Conservation (phyloP, 2,113 vertebrate genomes). For the Cyprinodon brontotheroides region DNA sequence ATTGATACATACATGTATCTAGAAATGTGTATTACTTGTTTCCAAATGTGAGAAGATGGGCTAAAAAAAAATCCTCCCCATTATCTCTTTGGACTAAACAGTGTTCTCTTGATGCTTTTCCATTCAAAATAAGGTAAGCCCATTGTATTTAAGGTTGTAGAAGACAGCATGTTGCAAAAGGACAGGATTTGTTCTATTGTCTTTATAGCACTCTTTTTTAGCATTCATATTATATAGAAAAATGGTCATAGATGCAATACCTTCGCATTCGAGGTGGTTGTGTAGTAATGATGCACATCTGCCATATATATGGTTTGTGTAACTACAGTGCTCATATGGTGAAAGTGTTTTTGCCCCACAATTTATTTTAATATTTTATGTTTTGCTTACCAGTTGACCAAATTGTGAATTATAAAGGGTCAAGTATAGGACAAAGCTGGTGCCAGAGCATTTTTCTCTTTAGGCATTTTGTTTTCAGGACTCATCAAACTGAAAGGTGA, state of each 20-base stretch:
- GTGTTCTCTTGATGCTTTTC: not conserved
- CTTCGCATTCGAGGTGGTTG: not conserved
- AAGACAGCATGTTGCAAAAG: not conserved
- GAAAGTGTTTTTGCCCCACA: not conserved
- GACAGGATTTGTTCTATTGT: not conserved
- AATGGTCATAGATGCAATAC: not conserved
- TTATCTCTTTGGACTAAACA: not conserved
- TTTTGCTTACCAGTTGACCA: not conserved
- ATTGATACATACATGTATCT: not conserved
- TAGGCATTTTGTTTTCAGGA: too few relatives aligned
- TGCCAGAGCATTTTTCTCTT: not conserved
- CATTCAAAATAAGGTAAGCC: not conserved
- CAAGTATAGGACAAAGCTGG: not conserved
- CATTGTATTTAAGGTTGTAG: not conserved
- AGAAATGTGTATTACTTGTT: not conserved
- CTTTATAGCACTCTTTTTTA: not conserved
- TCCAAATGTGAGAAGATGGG: not conserved
- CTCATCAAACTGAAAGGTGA: not conserved
- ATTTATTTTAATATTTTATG: too few relatives aligned
- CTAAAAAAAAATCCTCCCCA: too few relatives aligned
- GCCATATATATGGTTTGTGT: too few relatives aligned
- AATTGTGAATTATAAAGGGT: not conserved
- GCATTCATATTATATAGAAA: not conserved
- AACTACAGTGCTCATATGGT: too few relatives aligned
- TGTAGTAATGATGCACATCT: too few relatives aligned